phyloP scores from a whole-genome alignment of 2,888 invertebrate species.

The Netelia fuscicornis region DNA sequence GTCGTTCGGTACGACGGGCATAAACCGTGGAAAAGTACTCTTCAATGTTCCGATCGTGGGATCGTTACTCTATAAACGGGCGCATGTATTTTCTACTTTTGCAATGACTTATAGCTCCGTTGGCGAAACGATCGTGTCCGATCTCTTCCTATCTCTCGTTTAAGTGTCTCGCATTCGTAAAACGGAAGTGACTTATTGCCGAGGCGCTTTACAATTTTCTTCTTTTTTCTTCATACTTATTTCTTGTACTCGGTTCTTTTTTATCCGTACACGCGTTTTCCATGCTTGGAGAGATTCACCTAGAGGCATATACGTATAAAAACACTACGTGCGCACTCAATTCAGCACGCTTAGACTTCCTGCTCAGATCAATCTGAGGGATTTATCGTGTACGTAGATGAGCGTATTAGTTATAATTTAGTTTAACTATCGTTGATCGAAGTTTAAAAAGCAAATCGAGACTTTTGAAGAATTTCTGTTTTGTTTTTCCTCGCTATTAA shows the following conservation, averaged over 20 bases:
- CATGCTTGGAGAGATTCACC: conserved; percentile 10
- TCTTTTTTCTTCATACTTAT: background rate
- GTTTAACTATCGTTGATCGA: background rate
- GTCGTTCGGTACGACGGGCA: conserved; percentile 47
- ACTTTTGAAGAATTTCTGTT: no score
- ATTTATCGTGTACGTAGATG: background rate
- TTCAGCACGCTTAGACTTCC: conserved; percentile 36
- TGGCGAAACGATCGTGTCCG: conserved; percentile 59
- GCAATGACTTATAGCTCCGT: conserved; percentile 22
- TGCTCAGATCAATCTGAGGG: conserved; percentile 12
- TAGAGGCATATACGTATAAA: background rate
- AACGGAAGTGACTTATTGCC: conserved; percentile 47
- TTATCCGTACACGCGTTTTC: background rate
- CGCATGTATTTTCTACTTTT: conserved; percentile 50
- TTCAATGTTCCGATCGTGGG: conserved; percentile 70
- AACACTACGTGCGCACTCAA: conserved; percentile 3
- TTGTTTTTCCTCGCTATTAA: no score
- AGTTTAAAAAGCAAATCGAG: no score
- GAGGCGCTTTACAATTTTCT: conserved; percentile 14
- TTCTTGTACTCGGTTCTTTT: background rate
- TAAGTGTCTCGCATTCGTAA: conserved; percentile 25
- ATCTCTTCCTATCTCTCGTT: conserved; percentile 52
- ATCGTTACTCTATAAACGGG: conserved; percentile 45
- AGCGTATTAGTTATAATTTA: conserved; percentile 1
- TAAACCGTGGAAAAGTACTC: conserved; percentile 72